phyloP scores from a whole-genome alignment of 2,113 vertebrate species.

The Lamprotornis superbus region DNA sequence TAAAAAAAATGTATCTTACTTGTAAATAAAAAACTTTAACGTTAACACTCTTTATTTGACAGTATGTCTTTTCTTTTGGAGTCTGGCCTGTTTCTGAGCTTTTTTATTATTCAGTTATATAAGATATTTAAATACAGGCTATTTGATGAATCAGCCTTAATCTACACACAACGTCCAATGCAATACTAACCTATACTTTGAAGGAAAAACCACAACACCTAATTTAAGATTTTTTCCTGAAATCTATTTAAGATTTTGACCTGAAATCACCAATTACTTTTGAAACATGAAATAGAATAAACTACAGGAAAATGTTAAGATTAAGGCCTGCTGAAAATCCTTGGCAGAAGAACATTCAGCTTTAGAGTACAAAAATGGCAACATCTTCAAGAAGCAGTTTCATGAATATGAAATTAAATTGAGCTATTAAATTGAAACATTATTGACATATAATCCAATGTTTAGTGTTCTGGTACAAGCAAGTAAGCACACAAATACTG shows the following conservation, averaged over 20 bases:
- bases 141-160: neutral
- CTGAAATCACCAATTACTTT: neutral
- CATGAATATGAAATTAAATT: neutral
- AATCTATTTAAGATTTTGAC: no score
- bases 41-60: neutral
- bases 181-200: neutral
- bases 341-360: neutral
- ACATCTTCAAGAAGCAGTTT: neutral
- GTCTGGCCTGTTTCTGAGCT: neutral
- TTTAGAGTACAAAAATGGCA: neutral
- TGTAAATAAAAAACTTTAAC: neutral
- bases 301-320: neutral
- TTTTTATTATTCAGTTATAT: neutral
- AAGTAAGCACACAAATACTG: neutral
- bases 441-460: neutral
- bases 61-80: neutral
- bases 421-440: neutral
- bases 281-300: neutral
- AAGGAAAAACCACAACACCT: neutral
- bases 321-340: neutral
- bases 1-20: neutral
- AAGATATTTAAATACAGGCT: neutral
- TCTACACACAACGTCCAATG: fast-evolving
- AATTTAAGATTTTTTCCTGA: neutral
- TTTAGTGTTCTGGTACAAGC: neutral